Base-by-base conservation (phyloP, 2,888 invertebrate genomes). In the Muscina levida region DNA sequence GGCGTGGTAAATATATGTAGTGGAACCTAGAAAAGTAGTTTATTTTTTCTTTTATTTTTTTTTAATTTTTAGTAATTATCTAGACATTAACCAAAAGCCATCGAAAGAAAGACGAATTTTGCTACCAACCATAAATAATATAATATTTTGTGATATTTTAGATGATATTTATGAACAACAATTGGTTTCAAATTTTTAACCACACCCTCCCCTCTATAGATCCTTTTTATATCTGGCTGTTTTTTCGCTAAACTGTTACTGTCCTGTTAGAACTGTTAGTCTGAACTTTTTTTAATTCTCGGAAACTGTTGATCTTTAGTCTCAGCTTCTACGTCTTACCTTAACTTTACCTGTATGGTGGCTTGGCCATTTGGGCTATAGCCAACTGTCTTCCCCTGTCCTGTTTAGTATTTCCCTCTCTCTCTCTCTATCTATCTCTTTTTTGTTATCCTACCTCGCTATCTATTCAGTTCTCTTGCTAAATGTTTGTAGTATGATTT, bases 1-100 rank as follows among this genome's bases (percentile, higher is more conserved):
- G 86, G 87, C 88, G 88, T 88, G 88, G 88, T 88, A 88, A 88
- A 88, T 88, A 88, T 88, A 82, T 82, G 87, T 88, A 88, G 87
- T 87, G 83, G 79, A 84, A 78, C 59, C 59, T 74, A 67, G 59
- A 42, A 72, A 68, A 71, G 82, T 83, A 82, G 80, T 82, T 24
- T 66, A 67, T 17, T 72, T 57, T 72, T 10, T 70, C 26, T n/a
- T n/a, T 59, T 39, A n/a, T n/a, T n/a, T n/a, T n/a, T n/a, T 48
- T 62, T 79, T 46, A 62, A 39, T 59, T 62, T 59, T 77, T 73
- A 59, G 37, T 57, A 39, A 65, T 66, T 57, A n/a, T 70, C n/a
- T 68, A 37, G 10, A 26, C 53, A 70, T 51, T 46, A 39, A 46
- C 73, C 57, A 78, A 73, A 77, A 59, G 78, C 77, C 77, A 77